These are phyloP conservation scores for Notospermus geniculatus DNA, from an alignment of 1,140 invertebrate species.

Conservation along the genomic window DNA sequence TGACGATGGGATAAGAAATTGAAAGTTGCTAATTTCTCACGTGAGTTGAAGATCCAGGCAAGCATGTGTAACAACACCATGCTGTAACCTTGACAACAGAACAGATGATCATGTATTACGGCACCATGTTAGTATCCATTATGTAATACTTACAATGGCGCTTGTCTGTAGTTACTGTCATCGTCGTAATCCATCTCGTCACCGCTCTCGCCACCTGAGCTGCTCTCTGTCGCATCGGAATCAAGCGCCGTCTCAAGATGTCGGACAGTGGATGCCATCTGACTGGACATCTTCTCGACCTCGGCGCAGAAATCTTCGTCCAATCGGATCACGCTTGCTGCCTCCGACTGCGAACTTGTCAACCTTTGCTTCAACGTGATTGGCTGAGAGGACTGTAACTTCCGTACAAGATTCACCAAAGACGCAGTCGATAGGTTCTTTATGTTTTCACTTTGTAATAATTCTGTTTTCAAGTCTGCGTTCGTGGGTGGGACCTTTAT, in stretches of 20 bases:
- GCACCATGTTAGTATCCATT: too few relatives aligned
- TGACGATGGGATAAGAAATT: too few relatives aligned
- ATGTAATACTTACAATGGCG: slow-evolving; percentile 75
- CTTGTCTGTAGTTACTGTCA: slow-evolving; percentile 57
- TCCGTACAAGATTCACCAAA: slow-evolving; percentile 60
- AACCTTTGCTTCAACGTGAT: slow-evolving; percentile 16
- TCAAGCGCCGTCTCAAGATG: slow-evolving; percentile 74
- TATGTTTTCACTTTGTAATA: slow-evolving; percentile 55
- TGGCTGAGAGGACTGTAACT: slow-evolving; percentile 57
- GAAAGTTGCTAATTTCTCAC: too few relatives aligned
- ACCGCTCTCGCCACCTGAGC: slow-evolving; percentile 89
- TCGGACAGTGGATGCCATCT: slow-evolving; percentile 68
- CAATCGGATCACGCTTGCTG: slow-evolving; percentile 38
- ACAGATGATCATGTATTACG: too few relatives aligned
- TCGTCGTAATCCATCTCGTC: slow-evolving; percentile 72
- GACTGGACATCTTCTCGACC: slow-evolving; percentile 57
- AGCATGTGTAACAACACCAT: too few relatives aligned
- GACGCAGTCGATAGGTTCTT: slow-evolving; percentile 59
- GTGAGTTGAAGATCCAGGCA: too few relatives aligned
- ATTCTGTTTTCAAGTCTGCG: slow-evolving; percentile 46
- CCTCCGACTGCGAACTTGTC: slow-evolving; percentile 21
- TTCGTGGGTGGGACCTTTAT: slow-evolving; percentile 19
- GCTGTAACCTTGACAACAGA: too few relatives aligned
- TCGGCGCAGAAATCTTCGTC: slow-evolving; percentile 41
- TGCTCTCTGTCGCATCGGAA: slow-evolving; percentile 89